These are phyloP conservation scores for Andrena haemorrhoa DNA, from an alignment of 2,888 invertebrate genomes.

Conservation along the genomic window DNA sequence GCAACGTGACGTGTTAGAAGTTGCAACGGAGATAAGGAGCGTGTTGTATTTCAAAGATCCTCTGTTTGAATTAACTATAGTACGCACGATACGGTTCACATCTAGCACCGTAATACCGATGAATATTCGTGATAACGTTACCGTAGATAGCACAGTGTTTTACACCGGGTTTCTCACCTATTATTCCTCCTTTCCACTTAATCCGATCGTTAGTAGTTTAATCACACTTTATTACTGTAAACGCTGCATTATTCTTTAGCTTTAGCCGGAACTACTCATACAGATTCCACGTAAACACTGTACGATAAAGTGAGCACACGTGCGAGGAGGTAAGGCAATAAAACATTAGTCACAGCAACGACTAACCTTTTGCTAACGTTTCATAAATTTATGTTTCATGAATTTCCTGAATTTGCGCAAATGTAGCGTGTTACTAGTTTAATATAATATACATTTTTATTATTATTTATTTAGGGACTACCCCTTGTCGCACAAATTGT, in stretches of 20 bases:
- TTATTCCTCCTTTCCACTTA: constrained; percentile 2
- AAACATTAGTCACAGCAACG: not conserved
- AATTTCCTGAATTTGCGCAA: not conserved
- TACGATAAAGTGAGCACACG: not conserved
- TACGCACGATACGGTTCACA: constrained; percentile 1
- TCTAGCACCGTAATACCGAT: not conserved
- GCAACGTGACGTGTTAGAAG: not conserved
- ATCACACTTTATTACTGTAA: not conserved
- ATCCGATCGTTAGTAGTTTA: not conserved
- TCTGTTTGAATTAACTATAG: not conserved
- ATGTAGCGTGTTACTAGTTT: not conserved
- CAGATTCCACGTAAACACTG: not conserved
- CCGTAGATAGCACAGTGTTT: not conserved
- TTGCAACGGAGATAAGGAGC: not conserved
- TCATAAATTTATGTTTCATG: too few relatives aligned
- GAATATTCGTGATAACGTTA: constrained; percentile 11
- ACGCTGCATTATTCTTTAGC: too few relatives aligned
- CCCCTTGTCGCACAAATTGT: too few relatives aligned
- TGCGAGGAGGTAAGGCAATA: not conserved
- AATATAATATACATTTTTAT: not conserved
- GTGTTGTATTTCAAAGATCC: constrained; percentile 4
- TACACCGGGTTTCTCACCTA: constrained; percentile 4
- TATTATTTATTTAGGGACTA: not conserved
- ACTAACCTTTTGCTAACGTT: not conserved
- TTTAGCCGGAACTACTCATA: not conserved